Percentiles rank a stretch among this genome's conserved stretches.
These are phyloP conservation scores for Zele albiditarsus DNA, from an alignment of 2,888 invertebrate genomes.

Conservation along the genomic window DNA sequence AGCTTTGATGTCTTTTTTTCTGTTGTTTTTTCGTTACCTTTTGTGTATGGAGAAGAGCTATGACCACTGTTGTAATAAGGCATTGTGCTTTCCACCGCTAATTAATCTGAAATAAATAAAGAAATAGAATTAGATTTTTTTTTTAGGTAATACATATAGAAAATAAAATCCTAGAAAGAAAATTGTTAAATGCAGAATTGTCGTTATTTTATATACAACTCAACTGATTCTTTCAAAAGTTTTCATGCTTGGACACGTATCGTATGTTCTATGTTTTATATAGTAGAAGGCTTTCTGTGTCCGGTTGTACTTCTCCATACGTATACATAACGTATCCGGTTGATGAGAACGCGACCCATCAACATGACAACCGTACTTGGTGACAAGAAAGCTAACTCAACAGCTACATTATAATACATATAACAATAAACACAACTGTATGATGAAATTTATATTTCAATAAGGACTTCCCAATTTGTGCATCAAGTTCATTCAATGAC, in stretches of 20 bases:
- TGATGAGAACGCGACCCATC: conserved; percentile 26
- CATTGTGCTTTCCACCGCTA: conserved; percentile 54
- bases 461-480: conserved; percentile 56
- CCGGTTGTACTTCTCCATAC: conserved; percentile 30
- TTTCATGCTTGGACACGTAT: no score
- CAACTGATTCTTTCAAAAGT: neutral
- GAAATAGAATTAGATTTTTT: conserved; percentile 6
- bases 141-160: no score
- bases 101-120: conserved; percentile 21
- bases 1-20: neutral
- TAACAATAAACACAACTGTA: conserved; percentile 2
- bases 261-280: conserved; percentile 10
- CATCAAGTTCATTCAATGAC: neutral
- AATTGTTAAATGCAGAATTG: neutral
- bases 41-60: conserved; percentile 64
- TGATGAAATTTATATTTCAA: conserved; percentile 61
- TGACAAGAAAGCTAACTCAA: conserved; percentile 61
- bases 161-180: neutral
- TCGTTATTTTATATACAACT: neutral
- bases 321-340: conserved; percentile 38
- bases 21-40: conserved; percentile 59
- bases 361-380: conserved; percentile 60
- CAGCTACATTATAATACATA: conserved; percentile 19
- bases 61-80: conserved; percentile 69
- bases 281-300: conserved; percentile 6